Evolutionary conservation across 2,888 invertebrate species (phyloP), one percentile per base, ranked within the genome.

Genomic region (Dicycla oo): DNA sequence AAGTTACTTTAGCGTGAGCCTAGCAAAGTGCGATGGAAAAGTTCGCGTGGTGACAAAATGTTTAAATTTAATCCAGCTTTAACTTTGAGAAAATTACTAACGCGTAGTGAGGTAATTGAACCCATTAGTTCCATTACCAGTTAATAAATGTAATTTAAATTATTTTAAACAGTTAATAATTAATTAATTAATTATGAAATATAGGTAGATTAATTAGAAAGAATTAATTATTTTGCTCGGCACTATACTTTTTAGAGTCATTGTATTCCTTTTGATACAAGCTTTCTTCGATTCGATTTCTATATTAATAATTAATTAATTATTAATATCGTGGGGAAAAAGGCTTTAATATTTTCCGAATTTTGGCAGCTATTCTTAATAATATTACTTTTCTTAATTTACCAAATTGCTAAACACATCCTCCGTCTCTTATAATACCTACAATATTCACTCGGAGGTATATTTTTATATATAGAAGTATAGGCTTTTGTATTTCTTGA

Each of bases 1-100:
- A 63, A 74, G 73, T 80, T 60, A 68, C 49, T 72, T 60, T 69
- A n/a, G 56, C 34, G 56, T 43, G 62, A 54, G 56, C 51, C 45
- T 68, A 70, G 77, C 63, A 72, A 72, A 72, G 57, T 58, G 15
- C 40, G 71, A 66, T 20, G 62, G 53, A 53, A 68, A 40, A 61
- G 23, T 51, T 61, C n/a, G 20, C 47, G 56, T 61, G 38, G 70
- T 70, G 43, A 58, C 47, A 53, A 34, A 75, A 69, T 60, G 26
- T 65, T 72, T 58, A 43, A 68, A 61, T 77, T 56, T 71, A 45
- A 72, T 60, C n/a, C 23, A 62, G 58, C 51, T 63, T 81, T 74
- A 70, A 45, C 58, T 66, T 62, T 60, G 7, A 49, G 47, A 38
- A 69, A 20, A 13, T 40, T 23, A 11, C 18, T 23, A 26, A 40